Base-by-base conservation (phyloP, 2,888 invertebrate species). In the Ligdia adustata region DNA sequence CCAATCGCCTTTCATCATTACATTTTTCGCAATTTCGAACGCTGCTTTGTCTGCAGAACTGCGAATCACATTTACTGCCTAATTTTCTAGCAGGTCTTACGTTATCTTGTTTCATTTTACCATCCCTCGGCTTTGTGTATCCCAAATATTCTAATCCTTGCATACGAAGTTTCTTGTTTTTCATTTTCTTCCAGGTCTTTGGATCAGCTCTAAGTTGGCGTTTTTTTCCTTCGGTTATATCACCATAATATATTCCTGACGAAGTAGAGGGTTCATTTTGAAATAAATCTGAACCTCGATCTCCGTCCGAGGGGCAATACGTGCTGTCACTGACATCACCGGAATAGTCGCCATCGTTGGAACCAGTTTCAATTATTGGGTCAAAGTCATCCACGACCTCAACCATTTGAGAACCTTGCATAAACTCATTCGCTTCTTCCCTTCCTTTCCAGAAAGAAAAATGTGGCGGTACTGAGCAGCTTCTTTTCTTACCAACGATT, bases 11-110 rank as follows among this genome's bases (percentile, higher is more conserved):
- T 9, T 27, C 27, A 41, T 7, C 45, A 40, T 4, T 37, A 34
- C 22, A 44, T 41, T 49, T 41, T 41, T 16, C 40, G 41, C 38
- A 41, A 41, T 40, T 41, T 51, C 40, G 39, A 24, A 40, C 34
- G 39, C 9, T 24, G 9, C 24, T 27, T 11, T 45, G 24, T 3
- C 31, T 29, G 24, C 37, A 44, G 12, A 9, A 31, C 14, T 26
- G 9, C 11, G 27, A 27, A 3, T 9, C 4, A 9, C 27, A 43
- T 46, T 3, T 5, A 16, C 18, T 16, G 18, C 18, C 18, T 16
- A 16, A 16, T 5, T 16, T 16, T 16, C 18, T 16, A 4, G 18
- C 18, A 16, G 22, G 22, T n/a, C 22, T 22, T 22, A 22, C 7
- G 3, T 22, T 22, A 22, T 22, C 22, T 22, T 22, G 22, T n/a